These are phyloP conservation scores for Pteropus rufus DNA, from an alignment of 2,797 vertebrate species.

Conservation along the genomic window DNA sequence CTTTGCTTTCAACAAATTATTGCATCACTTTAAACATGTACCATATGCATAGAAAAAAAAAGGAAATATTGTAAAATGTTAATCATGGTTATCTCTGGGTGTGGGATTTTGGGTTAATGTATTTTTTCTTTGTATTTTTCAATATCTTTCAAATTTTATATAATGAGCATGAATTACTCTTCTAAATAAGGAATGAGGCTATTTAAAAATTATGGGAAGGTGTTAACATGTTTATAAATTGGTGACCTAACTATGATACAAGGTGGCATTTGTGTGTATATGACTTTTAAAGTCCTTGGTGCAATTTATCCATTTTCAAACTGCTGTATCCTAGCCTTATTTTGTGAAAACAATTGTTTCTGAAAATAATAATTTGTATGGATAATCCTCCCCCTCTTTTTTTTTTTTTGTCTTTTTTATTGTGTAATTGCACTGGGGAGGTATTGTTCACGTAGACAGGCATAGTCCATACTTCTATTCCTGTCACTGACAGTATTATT, in stretches of 20 bases:
- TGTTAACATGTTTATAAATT: neutral
- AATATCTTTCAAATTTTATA: neutral
- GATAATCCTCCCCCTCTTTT: neutral
- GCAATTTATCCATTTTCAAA: neutral
- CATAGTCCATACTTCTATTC: slow-evolving; percentile 32
- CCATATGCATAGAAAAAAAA: neutral
- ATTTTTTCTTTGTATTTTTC: neutral
- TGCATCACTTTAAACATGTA: neutral
- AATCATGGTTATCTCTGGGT: neutral
- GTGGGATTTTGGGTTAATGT: neutral
- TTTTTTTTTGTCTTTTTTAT: slow-evolving; percentile 28
- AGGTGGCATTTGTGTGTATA: neutral
- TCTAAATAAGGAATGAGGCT: neutral
- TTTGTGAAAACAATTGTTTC: slow-evolving; percentile 38
- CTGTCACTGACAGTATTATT: slow-evolving; percentile 49
- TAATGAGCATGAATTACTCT: neutral
- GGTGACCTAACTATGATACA: neutral
- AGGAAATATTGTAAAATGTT: neutral
- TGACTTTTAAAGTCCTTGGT: neutral
- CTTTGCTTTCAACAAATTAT: neutral
- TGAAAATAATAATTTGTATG: neutral
- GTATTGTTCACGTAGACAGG: slow-evolving; percentile 21
- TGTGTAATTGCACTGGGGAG: neutral
- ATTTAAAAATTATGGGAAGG: neutral
- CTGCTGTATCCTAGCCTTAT: neutral